A percentile compares a stretch with the other conserved stretches of the same genome.
These are phyloP conservation scores for Pseudorhombus dupliciocellatus DNA, from an alignment of 2,113 vertebrate species.

Conservation along the genomic window DNA sequence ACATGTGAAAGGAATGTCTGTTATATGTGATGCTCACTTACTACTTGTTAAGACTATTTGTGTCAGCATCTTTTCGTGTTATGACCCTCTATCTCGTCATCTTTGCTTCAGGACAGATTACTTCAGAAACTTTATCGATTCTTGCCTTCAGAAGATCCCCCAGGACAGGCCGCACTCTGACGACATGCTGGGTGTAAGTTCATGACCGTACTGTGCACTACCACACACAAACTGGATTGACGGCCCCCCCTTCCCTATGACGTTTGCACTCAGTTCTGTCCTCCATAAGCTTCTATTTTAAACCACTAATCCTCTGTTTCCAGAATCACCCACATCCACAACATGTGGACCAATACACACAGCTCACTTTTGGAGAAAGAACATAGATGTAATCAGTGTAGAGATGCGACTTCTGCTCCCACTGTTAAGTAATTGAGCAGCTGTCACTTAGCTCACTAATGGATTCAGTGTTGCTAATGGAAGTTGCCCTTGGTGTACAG, in stretches of 20 bases:
- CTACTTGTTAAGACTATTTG: neutral
- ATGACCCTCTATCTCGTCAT: conserved; percentile 6
- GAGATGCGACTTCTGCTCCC: conserved; percentile 40
- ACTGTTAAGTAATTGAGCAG: conserved; percentile 59
- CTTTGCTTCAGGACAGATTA: conserved; percentile 86
- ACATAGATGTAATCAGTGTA: conserved; percentile 51
- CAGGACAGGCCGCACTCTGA: conserved; percentile 91
- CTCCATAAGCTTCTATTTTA: conserved; percentile 63
- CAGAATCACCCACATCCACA: conserved; percentile 27
- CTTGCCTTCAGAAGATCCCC: conserved; percentile 93
- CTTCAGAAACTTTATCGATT: conserved; percentile 93
- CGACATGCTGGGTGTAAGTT: conserved; percentile 87
- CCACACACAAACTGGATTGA: conserved; percentile 17
- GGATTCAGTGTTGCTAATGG: conserved; percentile 59
- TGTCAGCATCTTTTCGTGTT: neutral
- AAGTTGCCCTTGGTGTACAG: conserved; percentile 35
- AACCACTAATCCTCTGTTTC: conserved; percentile 62
- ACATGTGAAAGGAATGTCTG: no score
- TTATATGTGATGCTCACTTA: neutral
- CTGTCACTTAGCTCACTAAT: conserved; percentile 64
- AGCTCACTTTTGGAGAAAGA: conserved; percentile 16
- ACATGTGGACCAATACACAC: conserved; percentile 10
- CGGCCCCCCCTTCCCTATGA: conserved; percentile 38
- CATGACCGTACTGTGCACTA: neutral
- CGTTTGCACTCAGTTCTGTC: conserved; percentile 41